Base-by-base conservation (phyloP, 2,113 vertebrate species). In the Naja naja region DNA sequence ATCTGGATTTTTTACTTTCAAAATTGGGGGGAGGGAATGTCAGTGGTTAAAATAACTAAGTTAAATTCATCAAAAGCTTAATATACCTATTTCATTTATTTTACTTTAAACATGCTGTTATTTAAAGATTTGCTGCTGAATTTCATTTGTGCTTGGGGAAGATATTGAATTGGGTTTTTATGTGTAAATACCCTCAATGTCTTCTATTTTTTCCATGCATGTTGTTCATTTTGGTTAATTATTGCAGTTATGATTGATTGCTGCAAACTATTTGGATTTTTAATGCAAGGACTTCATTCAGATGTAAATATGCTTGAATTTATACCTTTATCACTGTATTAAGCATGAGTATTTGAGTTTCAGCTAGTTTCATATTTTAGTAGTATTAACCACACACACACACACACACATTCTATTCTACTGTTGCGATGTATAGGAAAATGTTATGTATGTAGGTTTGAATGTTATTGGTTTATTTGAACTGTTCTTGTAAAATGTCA, bases 161-260 rank as follows among this genome's bases (percentile, higher is more conserved):
- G 53, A 52, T 95, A 93, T 89, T 93, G 89, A 89, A 95, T 53
- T 45, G 85, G 94, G 23, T 34, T 94, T 43, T n/a, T 49, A 0
- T 45, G 1, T 0, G 81, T 49, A 90, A 90, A 69, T 58, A n/a
- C 60, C 7, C 52, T 96, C 49, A 81, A 39, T 81, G 56, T 52
- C 88, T 95, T 53, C 87, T 96, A 52, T 53, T 93, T 92, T n/a
- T 58, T 39, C 34, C 20, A 81, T 23, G 87, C 5, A 85, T 34
- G 18, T 91, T 34, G 25, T 87, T 91, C 34, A 23, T 87, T 34
- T 64, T 90, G 64, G 23, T 93, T 14, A 81, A 14, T 87, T 81
- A 81, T 81, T 39, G 18, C 34, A 81, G 16, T 87, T 5, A 92
- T 64, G 86, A 60, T 90, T 91, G 90, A 14, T 25, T 23, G 58